These are phyloP conservation scores for Anabas testudineus DNA, from an alignment of 2,797 vertebrate genomes.

Conservation along the genomic window DNA sequence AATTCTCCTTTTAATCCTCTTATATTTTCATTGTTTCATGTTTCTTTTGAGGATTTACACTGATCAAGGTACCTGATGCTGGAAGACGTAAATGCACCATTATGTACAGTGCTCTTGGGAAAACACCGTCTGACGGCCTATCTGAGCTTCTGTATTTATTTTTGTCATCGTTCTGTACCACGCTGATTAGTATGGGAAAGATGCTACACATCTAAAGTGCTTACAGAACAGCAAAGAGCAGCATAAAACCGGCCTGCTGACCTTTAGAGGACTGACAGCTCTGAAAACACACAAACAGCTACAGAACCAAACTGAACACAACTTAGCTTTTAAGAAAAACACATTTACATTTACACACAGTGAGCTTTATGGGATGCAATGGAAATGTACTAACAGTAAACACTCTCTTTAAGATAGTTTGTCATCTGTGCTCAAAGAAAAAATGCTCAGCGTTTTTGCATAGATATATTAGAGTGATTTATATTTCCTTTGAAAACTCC, in stretches of 20 bases:
- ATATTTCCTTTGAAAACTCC: too few relatives aligned
- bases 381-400: neutral
- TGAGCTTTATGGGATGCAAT: conserved; percentile 30
- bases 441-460: neutral
- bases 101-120: conserved; percentile 8
- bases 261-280: conserved; percentile 73
- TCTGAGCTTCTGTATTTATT: conserved; percentile 29
- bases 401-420: neutral
- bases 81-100: conserved; percentile 17
- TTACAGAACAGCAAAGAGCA: conserved; percentile 67
- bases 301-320: conserved; percentile 24
- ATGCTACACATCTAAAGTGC: conserved; percentile 60
- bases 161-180: conserved; percentile 43
- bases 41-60: conserved; percentile 16
- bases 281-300: conserved; percentile 47
- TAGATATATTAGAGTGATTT: too few relatives aligned
- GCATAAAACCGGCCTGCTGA: conserved; percentile 67
- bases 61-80: conserved; percentile 24
- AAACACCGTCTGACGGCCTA: conserved; percentile 9
- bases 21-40: conserved; percentile 7
- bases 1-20: neutral
- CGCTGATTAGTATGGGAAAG: conserved; percentile 71
- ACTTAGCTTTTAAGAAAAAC: conserved; percentile 34
- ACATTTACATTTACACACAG: conserved; percentile 7
- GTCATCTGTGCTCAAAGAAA: conserved; percentile 1